These are phyloP conservation scores for Drosophila oshimai DNA, from an alignment of 1,140 invertebrate genomes.

Conservation along the genomic window DNA sequence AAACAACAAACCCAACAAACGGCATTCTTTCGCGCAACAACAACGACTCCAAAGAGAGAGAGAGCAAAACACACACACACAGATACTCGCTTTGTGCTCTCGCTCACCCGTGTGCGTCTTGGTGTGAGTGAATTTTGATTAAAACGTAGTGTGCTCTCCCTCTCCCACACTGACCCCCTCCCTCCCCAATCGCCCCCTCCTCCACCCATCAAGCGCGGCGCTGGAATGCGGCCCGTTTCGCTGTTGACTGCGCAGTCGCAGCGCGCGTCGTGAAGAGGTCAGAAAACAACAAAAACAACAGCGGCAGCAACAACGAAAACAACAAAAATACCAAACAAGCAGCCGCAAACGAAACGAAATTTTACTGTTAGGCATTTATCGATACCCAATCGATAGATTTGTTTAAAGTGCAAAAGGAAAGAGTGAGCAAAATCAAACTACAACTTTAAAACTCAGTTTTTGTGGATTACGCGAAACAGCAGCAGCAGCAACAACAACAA, in stretches of 20 bases:
- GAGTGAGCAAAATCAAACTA: slow-evolving; percentile 9
- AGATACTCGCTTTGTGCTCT: slow-evolving; percentile 12
- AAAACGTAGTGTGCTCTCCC: slow-evolving; percentile 64
- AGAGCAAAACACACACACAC: slow-evolving; percentile 31
- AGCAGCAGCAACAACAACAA: neutral
- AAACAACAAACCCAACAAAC: slow-evolving; percentile 76
- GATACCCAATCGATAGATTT: slow-evolving; percentile 48
- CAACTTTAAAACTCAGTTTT: slow-evolving; percentile 38
- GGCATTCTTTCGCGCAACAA: slow-evolving; percentile 82
- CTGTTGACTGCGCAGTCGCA: slow-evolving; percentile 72
- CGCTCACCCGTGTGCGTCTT: slow-evolving; percentile 5
- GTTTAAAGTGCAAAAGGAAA: slow-evolving; percentile 27
- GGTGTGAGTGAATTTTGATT: slow-evolving; percentile 68
- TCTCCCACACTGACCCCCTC: slow-evolving; percentile 21
- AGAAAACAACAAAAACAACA: slow-evolving; percentile 34
- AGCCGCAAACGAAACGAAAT: slow-evolving; percentile 53
- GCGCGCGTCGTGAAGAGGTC: slow-evolving; percentile 70
- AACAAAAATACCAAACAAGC: slow-evolving; percentile 22
- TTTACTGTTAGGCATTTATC: slow-evolving; percentile 63
- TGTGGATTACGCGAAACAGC: slow-evolving; percentile 66
- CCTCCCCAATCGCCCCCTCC: slow-evolving; percentile 34
- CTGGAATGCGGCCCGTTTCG: slow-evolving; percentile 64
- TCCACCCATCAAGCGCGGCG: slow-evolving; percentile 24
- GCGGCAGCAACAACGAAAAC: slow-evolving; percentile 30
- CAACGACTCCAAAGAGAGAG: slow-evolving; percentile 51